Percentiles rank a stretch among this genome's conserved stretches.
These are phyloP conservation scores for Procambarus virginalis DNA, from an alignment of 1,140 invertebrate genomes.

Conservation along the genomic window DNA sequence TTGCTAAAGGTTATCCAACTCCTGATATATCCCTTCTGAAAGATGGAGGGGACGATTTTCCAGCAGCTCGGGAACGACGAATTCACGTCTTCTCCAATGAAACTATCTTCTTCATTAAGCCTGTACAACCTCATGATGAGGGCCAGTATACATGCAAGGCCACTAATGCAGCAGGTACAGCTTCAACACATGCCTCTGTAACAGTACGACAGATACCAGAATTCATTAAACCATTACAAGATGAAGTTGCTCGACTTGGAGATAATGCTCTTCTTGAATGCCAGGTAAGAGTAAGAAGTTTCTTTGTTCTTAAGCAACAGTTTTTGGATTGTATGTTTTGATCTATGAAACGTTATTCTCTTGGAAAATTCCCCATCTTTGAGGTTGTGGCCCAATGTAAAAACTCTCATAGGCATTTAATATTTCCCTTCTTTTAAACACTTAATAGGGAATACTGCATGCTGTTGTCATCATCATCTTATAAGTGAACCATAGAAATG, in stretches of 20 bases:
- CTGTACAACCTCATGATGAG: constrained; percentile 89
- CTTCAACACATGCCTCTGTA: constrained; percentile 90
- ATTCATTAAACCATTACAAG: constrained; percentile 52
- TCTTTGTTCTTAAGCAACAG: too few relatives aligned
- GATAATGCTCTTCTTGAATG: constrained; percentile 67
- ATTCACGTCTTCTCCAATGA: constrained; percentile 94
- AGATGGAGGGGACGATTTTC: constrained; percentile 95
- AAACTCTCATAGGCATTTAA: too few relatives aligned
- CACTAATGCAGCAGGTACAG: constrained; percentile 86
- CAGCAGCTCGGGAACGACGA: constrained; percentile 92
- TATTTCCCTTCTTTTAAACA: too few relatives aligned
- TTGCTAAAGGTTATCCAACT: constrained; percentile 88
- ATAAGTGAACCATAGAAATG: too few relatives aligned
- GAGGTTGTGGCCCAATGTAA: too few relatives aligned
- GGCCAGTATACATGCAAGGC: constrained; percentile 96
- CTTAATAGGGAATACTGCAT: too few relatives aligned
- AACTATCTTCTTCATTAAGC: constrained; percentile 92
- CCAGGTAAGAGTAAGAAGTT: constrained; percentile 43
- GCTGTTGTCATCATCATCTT: too few relatives aligned
- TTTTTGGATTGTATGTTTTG: too few relatives aligned
- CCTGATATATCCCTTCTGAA: constrained; percentile 90
- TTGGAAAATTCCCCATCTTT: too few relatives aligned
- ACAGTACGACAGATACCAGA: constrained; percentile 78
- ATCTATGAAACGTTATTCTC: too few relatives aligned
- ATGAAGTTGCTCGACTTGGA: constrained; percentile 60